Conservation (phyloP, 2,888 invertebrate species). For the Mylabris sibirica region DNA sequence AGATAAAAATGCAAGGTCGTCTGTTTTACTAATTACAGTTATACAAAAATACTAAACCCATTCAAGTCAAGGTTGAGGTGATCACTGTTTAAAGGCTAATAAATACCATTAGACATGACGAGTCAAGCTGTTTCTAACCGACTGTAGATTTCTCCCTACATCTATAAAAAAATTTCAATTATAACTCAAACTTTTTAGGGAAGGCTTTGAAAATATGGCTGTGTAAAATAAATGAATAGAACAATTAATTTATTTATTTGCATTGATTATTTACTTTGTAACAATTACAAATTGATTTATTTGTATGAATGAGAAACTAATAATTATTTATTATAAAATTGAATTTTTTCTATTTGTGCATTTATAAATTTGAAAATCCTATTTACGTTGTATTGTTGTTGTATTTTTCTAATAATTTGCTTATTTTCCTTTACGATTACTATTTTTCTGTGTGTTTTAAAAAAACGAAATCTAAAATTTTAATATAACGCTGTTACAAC, state of each 20-base stretch:
- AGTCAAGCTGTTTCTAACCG: too few relatives aligned
- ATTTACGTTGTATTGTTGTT: background rate
- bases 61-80: too few relatives aligned
- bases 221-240: background rate
- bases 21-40: too few relatives aligned
- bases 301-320: background rate
- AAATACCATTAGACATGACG: too few relatives aligned
- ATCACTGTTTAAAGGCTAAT: too few relatives aligned
- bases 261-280: slow-evolving; percentile 1
- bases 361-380: background rate
- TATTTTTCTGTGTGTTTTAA: too few relatives aligned
- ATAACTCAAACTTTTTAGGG: too few relatives aligned
- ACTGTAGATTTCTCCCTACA: too few relatives aligned
- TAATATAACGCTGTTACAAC: background rate
- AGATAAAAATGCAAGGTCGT: too few relatives aligned
- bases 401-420: background rate
- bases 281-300: background rate
- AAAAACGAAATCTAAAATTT: background rate
- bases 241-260: background rate
- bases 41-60: too few relatives aligned
- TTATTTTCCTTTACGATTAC: background rate
- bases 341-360: background rate
- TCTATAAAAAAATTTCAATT: too few relatives aligned
- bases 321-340: slow-evolving; percentile 1
- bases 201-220: too few relatives aligned